phyloP scores from a whole-genome alignment of 2,888 invertebrate genomes.

The Busseola fusca region DNA sequence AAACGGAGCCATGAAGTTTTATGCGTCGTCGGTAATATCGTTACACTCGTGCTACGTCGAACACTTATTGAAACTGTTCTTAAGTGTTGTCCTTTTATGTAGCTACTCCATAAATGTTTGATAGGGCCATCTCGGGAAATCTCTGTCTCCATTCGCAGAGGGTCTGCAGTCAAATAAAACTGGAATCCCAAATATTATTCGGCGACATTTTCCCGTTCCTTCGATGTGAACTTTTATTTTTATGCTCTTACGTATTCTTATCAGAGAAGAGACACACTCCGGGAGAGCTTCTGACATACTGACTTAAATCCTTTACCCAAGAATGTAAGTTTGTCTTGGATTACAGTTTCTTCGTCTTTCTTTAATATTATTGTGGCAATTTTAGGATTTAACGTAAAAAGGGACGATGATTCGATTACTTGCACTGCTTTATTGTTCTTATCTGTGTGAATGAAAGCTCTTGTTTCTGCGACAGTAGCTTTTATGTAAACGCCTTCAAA shows the following conservation, averaged over 20 bases:
- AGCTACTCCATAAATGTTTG: conserved; percentile 89
- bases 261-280: conserved; percentile 86
- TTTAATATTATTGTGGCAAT: conserved; percentile 68
- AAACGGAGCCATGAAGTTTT: conserved; percentile 56
- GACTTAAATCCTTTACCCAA: conserved; percentile 83
- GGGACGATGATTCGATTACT: conserved; percentile 42
- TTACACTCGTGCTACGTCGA: conserved; percentile 76
- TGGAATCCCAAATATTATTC: conserved; percentile 89
- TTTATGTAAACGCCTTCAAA: background rate
- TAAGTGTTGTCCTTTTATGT: conserved; percentile 89
- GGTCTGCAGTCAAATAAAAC: conserved; percentile 89
- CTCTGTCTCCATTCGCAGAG: conserved; percentile 88
- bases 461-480: conserved; percentile 1
- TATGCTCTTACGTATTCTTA: conserved; percentile 88
- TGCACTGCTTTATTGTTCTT: conserved; percentile 33
- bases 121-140: conserved; percentile 89
- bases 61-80: conserved; percentile 88
- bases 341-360: conserved; percentile 71
- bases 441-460: conserved; percentile 14
- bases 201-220: conserved; percentile 86
- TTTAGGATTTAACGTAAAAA: conserved; percentile 56
- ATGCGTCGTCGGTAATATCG: conserved; percentile 62
- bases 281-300: conserved; percentile 85
- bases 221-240: conserved; percentile 89
- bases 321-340: conserved; percentile 78